Conservation (phyloP, 2,797 vertebrate species). For the Lerista edwardsae region DNA sequence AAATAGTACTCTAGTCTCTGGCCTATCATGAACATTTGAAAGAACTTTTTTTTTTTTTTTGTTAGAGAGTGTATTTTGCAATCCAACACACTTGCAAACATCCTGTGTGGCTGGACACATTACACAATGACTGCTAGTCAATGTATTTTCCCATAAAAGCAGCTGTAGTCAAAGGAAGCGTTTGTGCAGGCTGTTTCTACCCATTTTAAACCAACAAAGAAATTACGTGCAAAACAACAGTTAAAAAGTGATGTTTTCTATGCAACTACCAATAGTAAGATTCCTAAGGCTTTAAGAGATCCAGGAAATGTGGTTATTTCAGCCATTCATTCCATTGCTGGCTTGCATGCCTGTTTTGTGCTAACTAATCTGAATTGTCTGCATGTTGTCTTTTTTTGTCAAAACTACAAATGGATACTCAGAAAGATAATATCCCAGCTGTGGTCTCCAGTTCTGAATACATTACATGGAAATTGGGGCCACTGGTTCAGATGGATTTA, state of each 20-base stretch:
- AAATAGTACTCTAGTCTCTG: neutral
- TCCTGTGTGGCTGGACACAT: neutral
- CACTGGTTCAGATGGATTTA: neutral
- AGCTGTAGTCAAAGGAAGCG: neutral
- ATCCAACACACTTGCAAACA: fast-evolving
- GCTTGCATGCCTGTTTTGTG: no score
- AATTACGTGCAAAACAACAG: neutral
- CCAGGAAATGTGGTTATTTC: neutral
- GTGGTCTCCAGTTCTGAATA: neutral
- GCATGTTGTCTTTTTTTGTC: no score
- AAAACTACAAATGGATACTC: neutral
- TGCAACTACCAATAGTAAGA: neutral
- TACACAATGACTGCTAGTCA: neutral
- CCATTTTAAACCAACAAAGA: neutral
- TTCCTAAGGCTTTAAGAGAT: neutral
- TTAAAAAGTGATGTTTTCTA: neutral
- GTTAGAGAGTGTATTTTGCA: slow-evolving; percentile 24
- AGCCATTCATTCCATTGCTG: neutral
- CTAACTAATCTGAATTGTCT: no score
- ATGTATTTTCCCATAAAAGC: neutral
- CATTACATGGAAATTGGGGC: neutral
- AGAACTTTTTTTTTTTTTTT: neutral
- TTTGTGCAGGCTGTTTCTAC: neutral
- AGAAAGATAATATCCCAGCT: neutral
- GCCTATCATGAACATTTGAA: neutral